phyloP scores from a whole-genome alignment of 2,113 vertebrate species.

The Oenanthe melanoleuca region DNA sequence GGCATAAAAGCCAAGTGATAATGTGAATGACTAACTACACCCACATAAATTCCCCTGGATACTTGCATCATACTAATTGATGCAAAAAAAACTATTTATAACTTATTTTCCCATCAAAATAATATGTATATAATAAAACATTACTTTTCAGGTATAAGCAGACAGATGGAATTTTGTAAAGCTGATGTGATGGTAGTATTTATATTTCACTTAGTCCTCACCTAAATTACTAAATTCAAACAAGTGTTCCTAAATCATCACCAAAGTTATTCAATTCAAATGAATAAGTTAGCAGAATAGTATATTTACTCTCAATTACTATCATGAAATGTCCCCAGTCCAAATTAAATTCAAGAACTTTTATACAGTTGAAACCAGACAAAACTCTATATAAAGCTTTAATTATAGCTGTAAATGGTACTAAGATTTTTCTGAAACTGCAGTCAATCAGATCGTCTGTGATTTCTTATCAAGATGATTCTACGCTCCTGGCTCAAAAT shows the following conservation, averaged over 20 bases:
- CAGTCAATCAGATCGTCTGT: not conserved
- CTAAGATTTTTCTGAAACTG: not conserved
- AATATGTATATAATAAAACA: not conserved
- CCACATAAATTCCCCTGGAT: not conserved
- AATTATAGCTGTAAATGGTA: not conserved
- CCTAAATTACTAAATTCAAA: not conserved
- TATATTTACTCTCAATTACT: not conserved
- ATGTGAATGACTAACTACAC: not conserved
- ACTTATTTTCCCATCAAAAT: not conserved
- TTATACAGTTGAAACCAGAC: not conserved
- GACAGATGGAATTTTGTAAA: not conserved
- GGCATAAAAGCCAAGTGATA: not conserved
- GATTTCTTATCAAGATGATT: not conserved
- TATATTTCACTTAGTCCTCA: not conserved
- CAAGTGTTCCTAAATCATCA: not conserved
- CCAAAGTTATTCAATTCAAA: not conserved
- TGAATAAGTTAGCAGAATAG: not conserved
- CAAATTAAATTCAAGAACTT: not conserved
- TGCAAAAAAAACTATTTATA: not conserved
- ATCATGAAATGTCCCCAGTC: not conserved
- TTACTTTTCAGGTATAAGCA: not conserved
- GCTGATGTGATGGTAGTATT: not conserved
- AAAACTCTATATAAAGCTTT: not conserved
- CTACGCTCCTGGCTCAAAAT: not conserved
- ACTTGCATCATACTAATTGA: not conserved